Conservation (phyloP, 1,140 invertebrate genomes). For the Bombus superbus region DNA sequence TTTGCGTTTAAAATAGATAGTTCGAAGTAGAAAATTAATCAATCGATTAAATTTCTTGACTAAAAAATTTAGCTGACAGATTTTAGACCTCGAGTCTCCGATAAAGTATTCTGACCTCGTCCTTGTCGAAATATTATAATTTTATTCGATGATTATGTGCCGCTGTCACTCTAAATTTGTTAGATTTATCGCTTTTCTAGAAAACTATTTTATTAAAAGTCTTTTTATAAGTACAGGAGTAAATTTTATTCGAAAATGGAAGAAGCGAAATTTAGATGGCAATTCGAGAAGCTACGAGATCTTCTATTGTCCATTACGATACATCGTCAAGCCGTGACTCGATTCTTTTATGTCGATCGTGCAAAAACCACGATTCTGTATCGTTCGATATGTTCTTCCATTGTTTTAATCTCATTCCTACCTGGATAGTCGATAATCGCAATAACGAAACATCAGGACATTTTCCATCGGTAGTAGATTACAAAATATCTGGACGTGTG, state of each 20-base stretch:
- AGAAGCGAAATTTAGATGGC: neutral
- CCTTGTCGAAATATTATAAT: too few relatives aligned
- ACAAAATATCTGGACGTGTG: neutral
- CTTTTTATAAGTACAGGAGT: too few relatives aligned
- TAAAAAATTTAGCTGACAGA: neutral
- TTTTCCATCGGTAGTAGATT: neutral
- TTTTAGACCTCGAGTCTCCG: neutral
- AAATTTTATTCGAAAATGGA: neutral
- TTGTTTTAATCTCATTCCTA: conserved; percentile 13
- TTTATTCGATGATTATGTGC: too few relatives aligned
- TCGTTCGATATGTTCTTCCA: conserved; percentile 20
- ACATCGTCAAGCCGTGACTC: conserved; percentile 18
- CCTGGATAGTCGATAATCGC: conserved; percentile 21
- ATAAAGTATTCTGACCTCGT: neutral
- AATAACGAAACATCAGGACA: conserved; percentile 19
- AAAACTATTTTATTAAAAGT: too few relatives aligned
- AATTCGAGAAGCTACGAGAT: neutral
- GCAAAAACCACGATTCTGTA: conserved; percentile 21
- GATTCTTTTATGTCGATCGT: conserved; percentile 28
- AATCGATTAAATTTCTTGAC: neutral
- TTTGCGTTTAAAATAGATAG: neutral
- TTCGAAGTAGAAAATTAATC: too few relatives aligned
- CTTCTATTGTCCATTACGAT: neutral
- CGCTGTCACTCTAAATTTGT: too few relatives aligned
- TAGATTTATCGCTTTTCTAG: too few relatives aligned